phyloP scores from a whole-genome alignment of 2,113 vertebrate genomes.

The human (Homo sapiens) region GRCh38 chr5:65216001-65216500 shows the following conservation, averaged over 20 bases:
- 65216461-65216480: background rate
- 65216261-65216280: conserved; percentile 9
- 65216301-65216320: conserved; percentile 8
- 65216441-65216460: background rate
- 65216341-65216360: background rate
- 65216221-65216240: background rate
- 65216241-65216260: background rate
- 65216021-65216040: background rate
- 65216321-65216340: background rate
- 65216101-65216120: conserved; percentile 30
- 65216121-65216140: background rate
- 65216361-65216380: background rate
- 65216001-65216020: background rate
- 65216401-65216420: background rate
- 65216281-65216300: background rate
- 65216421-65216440: background rate
- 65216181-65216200: background rate
- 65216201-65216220: background rate
- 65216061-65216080: background rate
- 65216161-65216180: background rate
- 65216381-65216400: background rate
- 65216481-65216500: background rate
- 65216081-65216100: background rate
- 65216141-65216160: background rate
- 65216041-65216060: conserved; percentile 12